Evolutionary conservation across 2,113 vertebrate genomes (phyloP).

Genomic region (Pygoscelis antarcticus): DNA sequence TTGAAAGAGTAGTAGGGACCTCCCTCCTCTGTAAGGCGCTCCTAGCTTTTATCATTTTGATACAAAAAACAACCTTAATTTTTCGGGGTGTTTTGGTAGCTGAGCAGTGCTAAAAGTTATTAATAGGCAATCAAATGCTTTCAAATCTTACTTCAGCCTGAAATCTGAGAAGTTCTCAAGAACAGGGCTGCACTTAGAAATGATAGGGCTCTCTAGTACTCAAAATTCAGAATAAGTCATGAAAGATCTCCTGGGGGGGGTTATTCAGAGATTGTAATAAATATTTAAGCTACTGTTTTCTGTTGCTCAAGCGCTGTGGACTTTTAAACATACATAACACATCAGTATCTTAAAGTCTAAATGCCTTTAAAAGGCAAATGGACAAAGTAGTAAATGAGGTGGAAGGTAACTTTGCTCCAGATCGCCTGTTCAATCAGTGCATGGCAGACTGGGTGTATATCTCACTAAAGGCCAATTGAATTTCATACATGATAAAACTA

Average conservation of each 20-base stretch:
- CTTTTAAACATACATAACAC: background rate
- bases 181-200: background rate
- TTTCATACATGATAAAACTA: background rate
- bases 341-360: background rate
- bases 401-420: background rate
- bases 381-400: background rate
- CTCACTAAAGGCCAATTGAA: background rate
- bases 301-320: background rate
- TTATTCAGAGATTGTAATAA: conserved; percentile 5
- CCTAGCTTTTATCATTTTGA: accelerated
- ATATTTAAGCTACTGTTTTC: conserved; percentile 24
- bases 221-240: background rate
- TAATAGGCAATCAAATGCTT: background rate
- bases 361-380: background rate
- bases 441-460: background rate
- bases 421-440: background rate
- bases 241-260: background rate
- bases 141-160: background rate
- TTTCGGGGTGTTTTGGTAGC: background rate
- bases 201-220: background rate
- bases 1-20: background rate
- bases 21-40: background rate
- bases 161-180: background rate
- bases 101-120: background rate
- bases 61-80: background rate